Conservation (phyloP, 2,797 vertebrate genomes). For the Tokudaia muenninki region DNA sequence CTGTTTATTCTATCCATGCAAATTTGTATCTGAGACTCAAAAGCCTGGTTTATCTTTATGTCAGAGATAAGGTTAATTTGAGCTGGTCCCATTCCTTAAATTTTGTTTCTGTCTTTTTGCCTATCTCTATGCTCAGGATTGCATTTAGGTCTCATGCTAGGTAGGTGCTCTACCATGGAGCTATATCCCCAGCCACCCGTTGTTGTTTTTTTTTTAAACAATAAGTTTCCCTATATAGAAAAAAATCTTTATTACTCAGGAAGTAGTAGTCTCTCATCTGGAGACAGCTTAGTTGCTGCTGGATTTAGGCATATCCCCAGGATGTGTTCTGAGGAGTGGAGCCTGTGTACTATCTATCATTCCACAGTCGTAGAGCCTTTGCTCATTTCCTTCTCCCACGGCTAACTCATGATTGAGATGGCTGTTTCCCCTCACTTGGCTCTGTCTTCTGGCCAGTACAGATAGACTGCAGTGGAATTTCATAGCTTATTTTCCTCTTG, state of each 20-base stretch:
- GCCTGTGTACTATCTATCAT: background rate
- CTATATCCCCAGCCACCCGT: background rate
- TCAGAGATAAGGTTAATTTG: slow-evolving; percentile 34
- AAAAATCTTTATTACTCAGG: slow-evolving; percentile 45
- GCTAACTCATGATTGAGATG: background rate
- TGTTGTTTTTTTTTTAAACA: slow-evolving; percentile 8
- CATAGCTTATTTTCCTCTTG: background rate
- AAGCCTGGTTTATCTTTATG: background rate
- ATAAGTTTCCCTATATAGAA: slow-evolving; percentile 17
- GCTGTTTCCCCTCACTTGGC: background rate
- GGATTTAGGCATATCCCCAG: background rate
- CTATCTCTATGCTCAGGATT: background rate
- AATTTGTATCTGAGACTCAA: slow-evolving; percentile 39
- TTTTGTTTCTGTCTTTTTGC: background rate
- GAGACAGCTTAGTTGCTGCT: slow-evolving; percentile 1
- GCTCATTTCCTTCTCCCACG: too few species aligned
- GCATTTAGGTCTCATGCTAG: background rate
- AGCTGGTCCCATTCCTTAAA: background rate
- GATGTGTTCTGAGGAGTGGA: background rate
- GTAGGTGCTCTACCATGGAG: background rate
- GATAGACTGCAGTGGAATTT: background rate
- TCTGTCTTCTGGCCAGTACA: background rate
- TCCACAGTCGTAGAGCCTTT: background rate
- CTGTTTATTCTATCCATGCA: background rate
- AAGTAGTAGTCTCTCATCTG: slow-evolving; percentile 19